Percentiles rank a stretch among this genome's conserved stretches.
These are phyloP conservation scores for Sciaenops ocellatus DNA, from an alignment of 2,797 vertebrate genomes.

Conservation along the genomic window DNA sequence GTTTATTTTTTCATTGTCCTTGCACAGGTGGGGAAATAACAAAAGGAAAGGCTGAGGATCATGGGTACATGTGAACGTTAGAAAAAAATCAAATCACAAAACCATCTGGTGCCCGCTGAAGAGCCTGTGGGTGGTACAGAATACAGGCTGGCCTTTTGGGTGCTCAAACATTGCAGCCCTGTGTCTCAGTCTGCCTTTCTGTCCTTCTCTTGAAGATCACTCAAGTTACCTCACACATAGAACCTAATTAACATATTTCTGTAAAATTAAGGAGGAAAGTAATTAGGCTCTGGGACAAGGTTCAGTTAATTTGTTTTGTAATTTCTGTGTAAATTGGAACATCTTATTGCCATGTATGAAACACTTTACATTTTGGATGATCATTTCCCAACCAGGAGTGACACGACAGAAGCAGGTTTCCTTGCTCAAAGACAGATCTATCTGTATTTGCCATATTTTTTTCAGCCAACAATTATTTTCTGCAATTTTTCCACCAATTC, in stretches of 20 bases:
- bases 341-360: background rate
- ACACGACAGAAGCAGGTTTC: background rate
- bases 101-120: constrained; percentile 32
- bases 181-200: background rate
- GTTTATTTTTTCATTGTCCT: constrained; percentile 46
- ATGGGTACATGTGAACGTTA: background rate
- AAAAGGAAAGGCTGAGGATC: constrained; percentile 25
- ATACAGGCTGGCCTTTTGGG: background rate
- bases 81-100: constrained; percentile 18
- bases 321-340: background rate
- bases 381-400: background rate
- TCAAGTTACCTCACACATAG: background rate
- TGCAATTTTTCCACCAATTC: background rate
- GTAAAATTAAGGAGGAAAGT: background rate
- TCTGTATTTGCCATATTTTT: background rate
- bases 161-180: background rate
- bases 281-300: no score
- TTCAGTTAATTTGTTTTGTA: background rate
- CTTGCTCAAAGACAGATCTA: background rate
- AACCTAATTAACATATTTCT: background rate
- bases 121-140: background rate
- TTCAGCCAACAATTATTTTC: background rate
- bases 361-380: background rate
- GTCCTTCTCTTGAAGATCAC: background rate
- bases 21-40: constrained; percentile 33